Conservation (phyloP, 2,888 invertebrate species). For the Antheraea assamensis region DNA sequence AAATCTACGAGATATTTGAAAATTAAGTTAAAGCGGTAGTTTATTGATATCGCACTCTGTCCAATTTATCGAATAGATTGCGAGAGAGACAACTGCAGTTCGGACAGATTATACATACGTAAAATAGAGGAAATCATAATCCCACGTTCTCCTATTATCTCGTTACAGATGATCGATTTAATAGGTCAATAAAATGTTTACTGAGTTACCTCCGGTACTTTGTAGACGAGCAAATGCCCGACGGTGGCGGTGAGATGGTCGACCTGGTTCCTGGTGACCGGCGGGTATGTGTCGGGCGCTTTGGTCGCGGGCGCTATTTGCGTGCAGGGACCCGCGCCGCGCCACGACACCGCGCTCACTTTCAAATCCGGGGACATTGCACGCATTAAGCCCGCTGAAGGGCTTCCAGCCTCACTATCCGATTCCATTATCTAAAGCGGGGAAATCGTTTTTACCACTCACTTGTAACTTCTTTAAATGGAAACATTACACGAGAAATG, state of each 20-base stretch:
- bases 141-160: too few relatives aligned
- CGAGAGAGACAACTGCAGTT: too few relatives aligned
- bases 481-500: too few relatives aligned
- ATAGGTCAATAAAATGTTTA: background rate
- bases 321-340: constrained; percentile 86
- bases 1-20: too few relatives aligned
- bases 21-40: too few relatives aligned
- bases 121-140: too few relatives aligned
- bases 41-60: too few relatives aligned
- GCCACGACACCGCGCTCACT: constrained; percentile 84
- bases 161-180: too few relatives aligned
- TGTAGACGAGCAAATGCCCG: constrained; percentile 90
- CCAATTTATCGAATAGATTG: too few relatives aligned
- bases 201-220: constrained; percentile 87
- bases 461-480: too few relatives aligned
- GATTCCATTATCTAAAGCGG: constrained; percentile 64
- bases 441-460: background rate
- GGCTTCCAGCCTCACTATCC: constrained; percentile 78
- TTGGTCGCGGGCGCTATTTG: constrained; percentile 70
- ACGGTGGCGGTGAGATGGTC: constrained; percentile 91
- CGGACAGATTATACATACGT: too few relatives aligned
- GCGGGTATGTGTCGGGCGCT: constrained; percentile 86
- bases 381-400: constrained; percentile 82
- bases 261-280: constrained; percentile 91
- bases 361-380: constrained; percentile 85